Conservation (phyloP, 2,797 vertebrate genomes). For the Galaxias olidus region DNA sequence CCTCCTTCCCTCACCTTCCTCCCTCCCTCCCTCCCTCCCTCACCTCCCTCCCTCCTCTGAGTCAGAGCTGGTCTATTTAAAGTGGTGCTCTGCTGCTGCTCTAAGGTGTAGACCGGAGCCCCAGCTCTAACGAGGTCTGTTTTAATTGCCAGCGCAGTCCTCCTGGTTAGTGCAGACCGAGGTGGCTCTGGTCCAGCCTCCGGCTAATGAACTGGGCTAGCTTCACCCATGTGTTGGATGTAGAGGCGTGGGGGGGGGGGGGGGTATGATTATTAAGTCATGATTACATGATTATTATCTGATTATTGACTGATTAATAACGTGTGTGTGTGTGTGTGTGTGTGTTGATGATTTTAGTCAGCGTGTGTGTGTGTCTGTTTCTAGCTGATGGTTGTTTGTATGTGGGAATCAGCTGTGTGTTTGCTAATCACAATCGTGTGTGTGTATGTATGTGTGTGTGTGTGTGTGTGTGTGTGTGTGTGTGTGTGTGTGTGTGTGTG, state of each 20-base stretch:
- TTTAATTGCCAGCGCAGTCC: slow-evolving; percentile 83
- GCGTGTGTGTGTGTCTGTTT: too few relatives aligned
- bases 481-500: slow-evolving; percentile 15
- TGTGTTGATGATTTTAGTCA: not conserved
- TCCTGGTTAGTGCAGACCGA: not conserved
- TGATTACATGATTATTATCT: too few relatives aligned
- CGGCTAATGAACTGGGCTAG: slow-evolving; percentile 77
- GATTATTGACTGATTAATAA: too few relatives aligned
- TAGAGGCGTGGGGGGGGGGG: not conserved
- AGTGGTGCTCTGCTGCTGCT: slow-evolving; percentile 58
- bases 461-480: not conserved
- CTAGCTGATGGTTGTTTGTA: too few relatives aligned
- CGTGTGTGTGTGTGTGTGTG: not conserved
- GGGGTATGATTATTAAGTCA: slow-evolving; percentile 8
- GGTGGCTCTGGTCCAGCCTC: slow-evolving; percentile 39
- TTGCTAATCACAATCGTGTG: not conserved
- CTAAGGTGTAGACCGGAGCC: slow-evolving; percentile 73
- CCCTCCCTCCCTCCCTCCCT: not conserved
- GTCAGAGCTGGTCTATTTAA: slow-evolving; percentile 31
- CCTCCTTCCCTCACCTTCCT: too few relatives aligned
- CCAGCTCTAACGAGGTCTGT: slow-evolving; percentile 84
- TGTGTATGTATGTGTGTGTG: not conserved
- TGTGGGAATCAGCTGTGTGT: not conserved
- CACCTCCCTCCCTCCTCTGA: slow-evolving; percentile 17
- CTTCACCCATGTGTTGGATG: slow-evolving; percentile 48